Evolutionary conservation across 2,797 vertebrate species (phyloP), one percentile per base, ranked within the genome.

Genomic region (Macroramphosus scolopax): DNA sequence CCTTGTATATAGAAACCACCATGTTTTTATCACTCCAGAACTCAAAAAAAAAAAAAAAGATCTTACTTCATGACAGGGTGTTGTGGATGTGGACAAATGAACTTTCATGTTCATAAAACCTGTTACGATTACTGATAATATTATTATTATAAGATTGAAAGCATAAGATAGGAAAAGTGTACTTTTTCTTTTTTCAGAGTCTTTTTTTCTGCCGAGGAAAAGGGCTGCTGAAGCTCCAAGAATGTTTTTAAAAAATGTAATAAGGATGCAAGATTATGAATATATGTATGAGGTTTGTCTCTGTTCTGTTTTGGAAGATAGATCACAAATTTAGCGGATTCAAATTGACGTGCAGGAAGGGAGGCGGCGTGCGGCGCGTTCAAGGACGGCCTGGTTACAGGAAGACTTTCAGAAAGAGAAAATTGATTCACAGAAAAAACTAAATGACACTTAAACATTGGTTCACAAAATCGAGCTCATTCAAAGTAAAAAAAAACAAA

Each of bases 201-300:
- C 67, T 83, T 85, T 88, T 84, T 84, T 75, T 75, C 68, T 37
- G 34, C 49, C 45, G 65, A 72, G 71, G 71, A 84, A 84, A 86
- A 87, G 73, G 85, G 84, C 84, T 88, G 67, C 78, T 81, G 77
- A 87, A 81, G 75, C 84, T 66, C 81, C 57, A 88, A 88, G 86
- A 89, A 90, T 88, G 88, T 87, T 89, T 88, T 81, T 71, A n/a
- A n/a, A 63, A 85, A 83, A 84, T 85, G 78, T 86, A 76, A 82
- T 73, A 65, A 78, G 78, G 59, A 82, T 77, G 75, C 65, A 76
- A 85, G 74, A 68, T 57, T 72, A 66, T 75, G 77, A 84, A 63
- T 80, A 75, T 42, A 59, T 77, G 73, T 84, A 40, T 74, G 75
- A 84, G 67, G 58, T 83, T 73, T 78, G 76, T 84, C 66, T 85